phyloP scores from a whole-genome alignment of 2,113 vertebrate genomes.

The Sialia sialis region DNA sequence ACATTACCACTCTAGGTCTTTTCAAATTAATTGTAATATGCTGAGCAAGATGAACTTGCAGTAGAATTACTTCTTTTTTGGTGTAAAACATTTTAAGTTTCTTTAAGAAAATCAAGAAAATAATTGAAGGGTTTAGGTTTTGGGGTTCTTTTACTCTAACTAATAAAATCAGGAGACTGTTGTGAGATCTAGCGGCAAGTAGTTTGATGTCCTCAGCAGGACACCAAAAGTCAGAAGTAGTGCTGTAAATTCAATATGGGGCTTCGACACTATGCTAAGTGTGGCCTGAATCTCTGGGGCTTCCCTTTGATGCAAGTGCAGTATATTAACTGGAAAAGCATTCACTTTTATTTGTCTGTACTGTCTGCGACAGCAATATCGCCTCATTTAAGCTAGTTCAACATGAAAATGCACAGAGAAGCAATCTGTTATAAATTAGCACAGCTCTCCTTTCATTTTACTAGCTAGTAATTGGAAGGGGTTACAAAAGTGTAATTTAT shows the following conservation, averaged over 20 bases:
- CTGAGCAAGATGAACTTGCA: not conserved
- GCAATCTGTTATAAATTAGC: slow-evolving; percentile 89
- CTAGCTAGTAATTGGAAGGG: slow-evolving; percentile 85
- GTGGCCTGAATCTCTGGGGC: slow-evolving; percentile 72
- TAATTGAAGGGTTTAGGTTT: slow-evolving; percentile 16
- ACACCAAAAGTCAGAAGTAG: slow-evolving; percentile 80
- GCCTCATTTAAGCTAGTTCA: slow-evolving; percentile 75
- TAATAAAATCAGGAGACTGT: slow-evolving; percentile 81
- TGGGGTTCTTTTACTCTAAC: slow-evolving; percentile 34
- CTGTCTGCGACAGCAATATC: slow-evolving; percentile 80
- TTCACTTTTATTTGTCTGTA: slow-evolving; percentile 85
- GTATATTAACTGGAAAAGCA: slow-evolving; percentile 83
- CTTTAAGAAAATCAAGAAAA: slow-evolving; percentile 31
- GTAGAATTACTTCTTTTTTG: not conserved
- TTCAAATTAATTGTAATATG: not conserved
- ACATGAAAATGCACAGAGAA: slow-evolving; percentile 77
- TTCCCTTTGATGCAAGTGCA: slow-evolving; percentile 85
- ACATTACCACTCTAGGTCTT: not conserved
- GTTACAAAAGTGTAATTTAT: slow-evolving; percentile 84
- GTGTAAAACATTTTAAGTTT: not conserved
- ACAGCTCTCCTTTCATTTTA: slow-evolving; percentile 82
- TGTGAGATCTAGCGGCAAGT: slow-evolving; percentile 76
- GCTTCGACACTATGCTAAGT: slow-evolving; percentile 77
- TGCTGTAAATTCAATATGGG: slow-evolving; percentile 83
- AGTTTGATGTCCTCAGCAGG: slow-evolving; percentile 85